Evolutionary conservation across 2,113 vertebrate species (phyloP), one percentile per base, ranked within the genome.

Genomic region (Penelope pileata): DNA sequence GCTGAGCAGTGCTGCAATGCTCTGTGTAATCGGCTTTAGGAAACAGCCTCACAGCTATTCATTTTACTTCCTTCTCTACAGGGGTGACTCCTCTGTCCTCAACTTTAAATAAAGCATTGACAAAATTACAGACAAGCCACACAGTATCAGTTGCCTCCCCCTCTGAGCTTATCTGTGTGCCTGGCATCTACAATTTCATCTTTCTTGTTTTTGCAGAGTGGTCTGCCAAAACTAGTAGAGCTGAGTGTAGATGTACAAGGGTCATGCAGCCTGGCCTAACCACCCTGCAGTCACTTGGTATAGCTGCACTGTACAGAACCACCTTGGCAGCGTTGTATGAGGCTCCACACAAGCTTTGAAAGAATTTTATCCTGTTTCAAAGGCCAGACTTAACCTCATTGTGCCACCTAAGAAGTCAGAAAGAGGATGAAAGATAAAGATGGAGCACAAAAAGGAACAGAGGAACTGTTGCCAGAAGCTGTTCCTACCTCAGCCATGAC

Each of bases 101-200:
- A 40, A 36, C 67, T 81, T 69, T 59, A 58, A 88, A 51, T 53
- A 50, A 75, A 45, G 23, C 45, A 22, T 16, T 60, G 18, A 74
- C 60, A 74, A 86, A 74, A 94, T 92, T 87, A 90, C 48, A 42
- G 53, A 34, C 17, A 76, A 74, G 69, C 29, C 66, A 78, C 59
- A 50, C 2, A 1, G 68, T 54, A 92, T 79, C 62, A 79, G 66
- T 43, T 64, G 40, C 45, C 70, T 50, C 90, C 42, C 30, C 32
- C 36, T 53, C 74, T 26, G 51, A 62, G 21, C n/a, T 78, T 51
- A n/a, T 29, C 48, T 22, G 22, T 29, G 58, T 1, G 9, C 27
- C 27, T 69, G 34, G 34, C 27, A 75, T 42, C 88, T 75, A 84
- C 63, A 17, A 53, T 67, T 74, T 59, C 34, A 54, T 34, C 19